These are phyloP conservation scores for Drosophila histrio DNA, from an alignment of 2,888 invertebrate species.

Conservation along the genomic window DNA sequence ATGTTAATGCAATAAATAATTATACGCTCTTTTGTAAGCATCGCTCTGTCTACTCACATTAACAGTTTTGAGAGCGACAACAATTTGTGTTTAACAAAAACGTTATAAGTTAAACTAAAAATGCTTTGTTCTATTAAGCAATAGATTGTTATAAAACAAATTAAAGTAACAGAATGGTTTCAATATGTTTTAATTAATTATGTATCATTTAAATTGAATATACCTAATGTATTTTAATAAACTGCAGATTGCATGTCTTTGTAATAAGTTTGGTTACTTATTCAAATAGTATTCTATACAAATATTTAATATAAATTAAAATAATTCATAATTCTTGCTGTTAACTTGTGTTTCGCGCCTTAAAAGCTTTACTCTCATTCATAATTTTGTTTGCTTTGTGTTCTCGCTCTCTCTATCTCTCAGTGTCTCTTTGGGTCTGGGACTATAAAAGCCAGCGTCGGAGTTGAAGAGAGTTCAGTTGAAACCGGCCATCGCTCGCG, in stretches of 20 bases:
- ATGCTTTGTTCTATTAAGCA: no score
- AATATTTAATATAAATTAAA: background rate
- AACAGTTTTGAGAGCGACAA: conserved; percentile 1
- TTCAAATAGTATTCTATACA: no score
- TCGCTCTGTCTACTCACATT: no score
- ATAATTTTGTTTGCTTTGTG: conserved; percentile 1
- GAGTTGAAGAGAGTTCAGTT: conserved; percentile 54
- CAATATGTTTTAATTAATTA: no score
- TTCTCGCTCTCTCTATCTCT: conserved; percentile 30
- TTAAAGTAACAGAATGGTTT: no score
- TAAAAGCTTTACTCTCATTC: background rate
- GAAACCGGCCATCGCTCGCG: conserved; percentile 67
- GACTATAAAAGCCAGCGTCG: conserved; percentile 57
- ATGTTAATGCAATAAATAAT: background rate
- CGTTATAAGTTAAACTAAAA: no score
- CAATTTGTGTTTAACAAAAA: background rate
- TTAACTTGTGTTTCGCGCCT: background rate
- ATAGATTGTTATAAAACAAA: no score
- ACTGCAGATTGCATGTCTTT: no score
- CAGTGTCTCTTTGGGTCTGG: background rate
- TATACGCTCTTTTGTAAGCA: conserved; percentile 22
- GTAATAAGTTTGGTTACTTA: no score
- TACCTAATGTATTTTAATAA: no score
- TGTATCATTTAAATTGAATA: no score
- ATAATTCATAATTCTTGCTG: background rate